Evolutionary conservation across 2,113 vertebrate species (phyloP).

Genomic region (Antechinus stuartii): DNA sequence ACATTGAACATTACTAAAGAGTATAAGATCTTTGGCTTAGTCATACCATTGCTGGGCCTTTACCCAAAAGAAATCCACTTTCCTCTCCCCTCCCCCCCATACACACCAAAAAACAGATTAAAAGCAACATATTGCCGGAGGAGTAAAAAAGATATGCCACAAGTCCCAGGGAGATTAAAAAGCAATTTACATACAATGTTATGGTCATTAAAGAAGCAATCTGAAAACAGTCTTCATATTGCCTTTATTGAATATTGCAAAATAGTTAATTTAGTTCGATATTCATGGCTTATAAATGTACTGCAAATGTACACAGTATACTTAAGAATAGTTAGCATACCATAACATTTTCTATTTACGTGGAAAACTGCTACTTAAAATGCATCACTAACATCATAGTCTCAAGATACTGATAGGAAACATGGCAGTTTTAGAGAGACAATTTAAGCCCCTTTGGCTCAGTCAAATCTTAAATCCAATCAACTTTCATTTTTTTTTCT

Average conservation of each 20-base stretch:
- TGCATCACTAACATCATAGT: background rate
- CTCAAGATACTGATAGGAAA: background rate
- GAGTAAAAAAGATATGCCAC: background rate
- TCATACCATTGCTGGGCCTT: background rate
- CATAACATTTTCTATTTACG: background rate
- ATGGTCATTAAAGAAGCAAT: background rate
- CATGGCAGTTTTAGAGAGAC: background rate
- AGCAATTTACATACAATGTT: background rate
- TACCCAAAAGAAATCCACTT: background rate
- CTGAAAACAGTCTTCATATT: background rate
- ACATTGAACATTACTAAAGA: background rate
- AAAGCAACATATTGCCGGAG: background rate
- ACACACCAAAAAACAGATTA: background rate
- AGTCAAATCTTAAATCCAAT: background rate
- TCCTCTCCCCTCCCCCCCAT: no score
- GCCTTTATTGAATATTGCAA: background rate
- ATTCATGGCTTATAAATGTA: background rate
- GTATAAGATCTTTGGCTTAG: background rate
- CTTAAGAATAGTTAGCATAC: background rate
- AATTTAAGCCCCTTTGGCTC: background rate
- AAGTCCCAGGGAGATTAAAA: background rate
- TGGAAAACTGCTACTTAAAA: background rate
- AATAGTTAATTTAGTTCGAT: background rate
- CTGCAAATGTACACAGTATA: background rate
- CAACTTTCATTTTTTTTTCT: no score